Percentiles rank a stretch among this genome's conserved stretches.
Evolutionary conservation across 2,113 vertebrate species (phyloP).

Genomic region (Malurus elegans): DNA sequence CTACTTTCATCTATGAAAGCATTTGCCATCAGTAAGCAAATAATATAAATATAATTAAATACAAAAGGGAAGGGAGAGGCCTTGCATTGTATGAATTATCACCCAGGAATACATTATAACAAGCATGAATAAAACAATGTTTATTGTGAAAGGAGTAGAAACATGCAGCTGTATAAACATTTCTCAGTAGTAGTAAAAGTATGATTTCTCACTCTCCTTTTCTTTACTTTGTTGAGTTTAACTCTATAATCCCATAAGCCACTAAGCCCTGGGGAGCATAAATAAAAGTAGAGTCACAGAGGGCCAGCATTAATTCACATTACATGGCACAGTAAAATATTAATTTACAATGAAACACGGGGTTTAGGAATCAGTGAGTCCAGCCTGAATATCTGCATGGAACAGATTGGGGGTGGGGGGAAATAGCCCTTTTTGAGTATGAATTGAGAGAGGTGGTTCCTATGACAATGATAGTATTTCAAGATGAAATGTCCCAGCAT

Average conservation of each 20-base stretch:
- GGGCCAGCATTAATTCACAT: background rate
- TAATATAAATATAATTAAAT: constrained; percentile 28
- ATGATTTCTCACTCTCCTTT: background rate
- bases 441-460: background rate
- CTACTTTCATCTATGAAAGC: constrained; percentile 25
- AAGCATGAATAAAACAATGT: constrained; percentile 53
- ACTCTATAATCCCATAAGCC: constrained; percentile 6
- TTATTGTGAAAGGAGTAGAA: constrained; percentile 34
- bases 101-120: constrained; percentile 16
- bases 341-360: background rate
- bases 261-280: background rate
- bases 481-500: background rate
- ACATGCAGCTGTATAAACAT: background rate
- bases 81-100: constrained; percentile 6
- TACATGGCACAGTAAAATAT: background rate
- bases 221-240: background rate
- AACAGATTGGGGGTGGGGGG: background rate
- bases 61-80: background rate
- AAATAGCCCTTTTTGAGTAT: background rate
- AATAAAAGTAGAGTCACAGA: background rate
- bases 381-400: background rate
- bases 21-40: constrained; percentile 39
- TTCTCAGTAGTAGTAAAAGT: background rate
- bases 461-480: background rate
- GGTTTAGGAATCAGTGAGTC: background rate